Evolutionary conservation across 2,113 vertebrate genomes (phyloP).

Genomic region (Ginglymostoma cirratum): DNA sequence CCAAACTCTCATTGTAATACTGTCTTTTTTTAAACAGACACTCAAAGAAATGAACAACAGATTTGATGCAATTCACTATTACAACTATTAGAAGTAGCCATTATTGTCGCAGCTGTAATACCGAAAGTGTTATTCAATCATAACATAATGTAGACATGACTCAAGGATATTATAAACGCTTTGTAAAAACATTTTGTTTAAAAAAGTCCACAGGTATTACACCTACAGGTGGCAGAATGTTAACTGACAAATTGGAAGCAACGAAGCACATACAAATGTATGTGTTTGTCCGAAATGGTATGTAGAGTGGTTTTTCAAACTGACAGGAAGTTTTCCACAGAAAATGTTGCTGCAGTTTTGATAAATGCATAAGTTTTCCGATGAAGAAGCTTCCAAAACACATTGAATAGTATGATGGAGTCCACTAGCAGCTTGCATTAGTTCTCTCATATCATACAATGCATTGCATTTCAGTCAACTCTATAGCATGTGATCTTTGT

Average conservation of each 20-base stretch:
- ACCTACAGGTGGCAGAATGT: background rate
- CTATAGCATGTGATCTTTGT: background rate
- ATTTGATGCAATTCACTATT: background rate
- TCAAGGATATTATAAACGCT: background rate
- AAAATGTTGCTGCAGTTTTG: background rate
- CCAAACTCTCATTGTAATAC: too few species aligned
- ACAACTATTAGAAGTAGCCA: background rate
- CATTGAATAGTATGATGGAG: background rate
- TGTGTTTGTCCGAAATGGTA: background rate
- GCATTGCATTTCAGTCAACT: background rate
- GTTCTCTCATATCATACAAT: background rate
- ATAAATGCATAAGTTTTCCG: background rate
- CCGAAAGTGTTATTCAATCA: background rate
- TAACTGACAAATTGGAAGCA: background rate
- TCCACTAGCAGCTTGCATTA: background rate
- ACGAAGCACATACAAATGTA: background rate
- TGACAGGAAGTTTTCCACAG: background rate
- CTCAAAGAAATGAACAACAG: background rate
- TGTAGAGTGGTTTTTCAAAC: background rate
- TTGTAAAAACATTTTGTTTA: background rate
- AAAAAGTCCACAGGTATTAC: background rate
- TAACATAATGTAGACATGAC: background rate
- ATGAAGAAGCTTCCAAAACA: background rate
- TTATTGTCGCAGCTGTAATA: background rate
- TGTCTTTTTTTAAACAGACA: background rate